Base-by-base conservation (phyloP, 1,140 invertebrate species). In the Plodia interpunctella region DNA sequence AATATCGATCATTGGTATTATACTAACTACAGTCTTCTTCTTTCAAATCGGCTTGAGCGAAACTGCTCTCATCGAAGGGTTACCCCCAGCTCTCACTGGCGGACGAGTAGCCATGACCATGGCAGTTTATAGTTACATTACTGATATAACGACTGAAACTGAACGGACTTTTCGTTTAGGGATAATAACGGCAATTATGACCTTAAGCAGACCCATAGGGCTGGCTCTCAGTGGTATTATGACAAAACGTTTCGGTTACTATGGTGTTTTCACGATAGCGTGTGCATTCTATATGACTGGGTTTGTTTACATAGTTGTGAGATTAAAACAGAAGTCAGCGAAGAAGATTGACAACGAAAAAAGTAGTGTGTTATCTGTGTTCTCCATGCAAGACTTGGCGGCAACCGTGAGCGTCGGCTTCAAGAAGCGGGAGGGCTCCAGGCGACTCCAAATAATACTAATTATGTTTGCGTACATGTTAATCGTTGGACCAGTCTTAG, bases 41-140 rank as follows among this genome's bases (percentile, higher is more conserved):
- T 67, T 86, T n/a, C 75, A 91, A 77, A 90, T 91, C 65, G 85
- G 90, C 25, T 62, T 92, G 67, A 91, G 91, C 72, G 82, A 91
- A 30, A 90, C 90, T 8, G 92, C 91, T 0, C 54, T 92, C 11
- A 79, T 91, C 15, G 91, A 92, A 74, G 90, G 88, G 11, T 62
- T 93, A 0, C 85, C 91, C 17, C 91, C 91, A 9, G 91, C 91
- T 5, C 74, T 92, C 38, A 90, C 91, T 28, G 91, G 91, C 18
- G 90, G 92, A 28, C 86, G 90, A 64, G 88, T 91, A 1, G 90
- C 90, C 61, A 83, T 92, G 78, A 88, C 92, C 49, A 92, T 92
- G 90, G 90, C 91, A 2, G 85, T 91, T 8, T 93, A 92, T 65
- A 91, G 91, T 63, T 92, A 92, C 63, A 88, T 92, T 28, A 91